Conservation (phyloP, 2,888 invertebrate species). For the Molorchus minor region DNA sequence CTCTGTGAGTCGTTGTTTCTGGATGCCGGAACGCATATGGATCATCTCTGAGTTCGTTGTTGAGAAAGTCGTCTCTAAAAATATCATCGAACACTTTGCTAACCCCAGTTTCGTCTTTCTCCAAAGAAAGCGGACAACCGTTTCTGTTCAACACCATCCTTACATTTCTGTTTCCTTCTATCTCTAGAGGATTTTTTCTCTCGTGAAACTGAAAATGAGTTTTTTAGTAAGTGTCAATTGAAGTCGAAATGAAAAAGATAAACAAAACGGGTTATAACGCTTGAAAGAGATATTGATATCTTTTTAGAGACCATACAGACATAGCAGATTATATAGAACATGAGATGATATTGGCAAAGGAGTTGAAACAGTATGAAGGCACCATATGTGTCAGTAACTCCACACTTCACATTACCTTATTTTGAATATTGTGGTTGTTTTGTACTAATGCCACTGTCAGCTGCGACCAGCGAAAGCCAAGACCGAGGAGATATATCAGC, state of each 20-base stretch:
- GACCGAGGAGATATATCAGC: no score
- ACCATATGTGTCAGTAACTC: no score
- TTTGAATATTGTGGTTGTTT: neutral
- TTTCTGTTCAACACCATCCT: conserved; percentile 65
- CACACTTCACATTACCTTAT: no score
- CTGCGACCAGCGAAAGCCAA: no score
- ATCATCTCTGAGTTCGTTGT: conserved; percentile 53
- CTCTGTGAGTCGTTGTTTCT: conserved; percentile 60
- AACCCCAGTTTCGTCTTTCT: conserved; percentile 55
- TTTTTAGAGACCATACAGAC: no score
- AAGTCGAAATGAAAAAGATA: no score
- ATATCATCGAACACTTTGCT: conserved; percentile 56
- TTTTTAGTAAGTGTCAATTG: neutral
- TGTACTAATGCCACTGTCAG: neutral
- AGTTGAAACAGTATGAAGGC: no score
- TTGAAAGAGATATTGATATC: no score
- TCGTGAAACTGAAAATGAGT: conserved; percentile 66
- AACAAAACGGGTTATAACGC: no score
- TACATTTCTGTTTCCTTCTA: conserved; percentile 65
- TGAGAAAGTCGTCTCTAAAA: conserved; percentile 42
- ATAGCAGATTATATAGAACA: no score
- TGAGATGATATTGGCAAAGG: no score
- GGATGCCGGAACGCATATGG: conserved; percentile 61
- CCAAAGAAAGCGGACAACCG: conserved; percentile 61
- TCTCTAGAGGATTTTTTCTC: conserved; percentile 67